These are phyloP conservation scores for Neodontobutis hainanensis DNA, from an alignment of 2,113 vertebrate species.

Conservation along the genomic window DNA sequence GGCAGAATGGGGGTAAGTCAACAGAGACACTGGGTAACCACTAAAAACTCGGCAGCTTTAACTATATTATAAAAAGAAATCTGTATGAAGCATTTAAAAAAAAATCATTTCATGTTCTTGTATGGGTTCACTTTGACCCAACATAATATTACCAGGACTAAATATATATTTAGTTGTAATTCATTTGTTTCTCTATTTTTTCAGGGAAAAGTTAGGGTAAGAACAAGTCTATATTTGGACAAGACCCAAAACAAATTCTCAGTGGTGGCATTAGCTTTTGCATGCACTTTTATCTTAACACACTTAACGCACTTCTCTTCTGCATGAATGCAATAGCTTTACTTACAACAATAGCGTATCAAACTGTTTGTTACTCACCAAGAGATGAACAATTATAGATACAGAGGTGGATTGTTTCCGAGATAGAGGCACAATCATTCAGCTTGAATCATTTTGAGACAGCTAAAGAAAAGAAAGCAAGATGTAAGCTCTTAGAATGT, in stretches of 20 bases:
- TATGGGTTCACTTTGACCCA: constrained; percentile 2
- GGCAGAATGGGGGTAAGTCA: neutral
- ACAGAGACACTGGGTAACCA: neutral
- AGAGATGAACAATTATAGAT: constrained; percentile 14
- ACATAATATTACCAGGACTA: neutral
- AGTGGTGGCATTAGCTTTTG: constrained; percentile 7
- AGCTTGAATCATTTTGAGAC: constrained; percentile 23
- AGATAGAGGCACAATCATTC: constrained; percentile 16
- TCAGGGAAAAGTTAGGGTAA: constrained; percentile 12
- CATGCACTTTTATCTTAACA: constrained; percentile 18
- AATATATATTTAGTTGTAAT: constrained; percentile 18
- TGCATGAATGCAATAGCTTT: neutral
- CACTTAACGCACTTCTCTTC: neutral
- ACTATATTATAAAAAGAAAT: no score
- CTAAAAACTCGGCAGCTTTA: no score
- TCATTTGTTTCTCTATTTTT: constrained; percentile 13
- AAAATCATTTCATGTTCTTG: neutral
- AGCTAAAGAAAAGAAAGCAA: constrained; percentile 7
- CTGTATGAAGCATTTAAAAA: no score
- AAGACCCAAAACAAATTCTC: constrained; percentile 23
- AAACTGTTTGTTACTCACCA: neutral
- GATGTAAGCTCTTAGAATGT: constrained; percentile 15
- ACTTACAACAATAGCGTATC: constrained; percentile 13
- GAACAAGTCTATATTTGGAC: constrained; percentile 12
- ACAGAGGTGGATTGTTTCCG: constrained; percentile 5